Conservation (phyloP, 2,888 invertebrate genomes). For the Anaspis maculata region DNA sequence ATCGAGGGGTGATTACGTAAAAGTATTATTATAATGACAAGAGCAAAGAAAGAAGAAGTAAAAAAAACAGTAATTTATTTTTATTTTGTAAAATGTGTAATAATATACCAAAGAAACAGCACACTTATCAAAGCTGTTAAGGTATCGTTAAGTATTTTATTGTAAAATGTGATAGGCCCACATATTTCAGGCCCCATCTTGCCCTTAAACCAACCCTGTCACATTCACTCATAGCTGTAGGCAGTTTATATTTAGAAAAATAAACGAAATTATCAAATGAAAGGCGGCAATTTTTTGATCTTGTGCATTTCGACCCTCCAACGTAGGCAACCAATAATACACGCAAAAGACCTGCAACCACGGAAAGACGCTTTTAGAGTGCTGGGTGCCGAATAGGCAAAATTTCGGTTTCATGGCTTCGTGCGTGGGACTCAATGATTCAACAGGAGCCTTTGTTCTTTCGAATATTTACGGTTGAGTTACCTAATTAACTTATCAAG, state of each 20-base stretch:
- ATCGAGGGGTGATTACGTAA: conserved; percentile 15
- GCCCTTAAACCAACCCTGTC: conserved; percentile 41
- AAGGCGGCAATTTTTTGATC: no score
- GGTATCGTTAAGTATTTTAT: conserved; percentile 40
- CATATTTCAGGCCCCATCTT: conserved; percentile 40
- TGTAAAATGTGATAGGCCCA: conserved; percentile 45
- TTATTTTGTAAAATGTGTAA: conserved; percentile 41
- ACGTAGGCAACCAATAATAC: no score
- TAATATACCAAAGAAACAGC: conserved; percentile 44
- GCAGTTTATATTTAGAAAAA: conserved; percentile 45
- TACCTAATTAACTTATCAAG: no score
- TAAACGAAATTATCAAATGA: conserved; percentile 30
- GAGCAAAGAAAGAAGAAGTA: neutral
- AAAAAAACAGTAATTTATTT: conserved; percentile 29
- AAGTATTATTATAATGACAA: conserved; percentile 24
- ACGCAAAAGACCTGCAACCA: no score
- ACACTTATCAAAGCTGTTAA: conserved; percentile 37
- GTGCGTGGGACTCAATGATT: no score
- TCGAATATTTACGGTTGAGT: no score
- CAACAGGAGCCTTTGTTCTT: no score
- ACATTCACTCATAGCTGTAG: conserved; percentile 44
- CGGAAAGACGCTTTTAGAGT: no score
- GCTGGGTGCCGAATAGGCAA: no score
- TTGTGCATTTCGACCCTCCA: no score
- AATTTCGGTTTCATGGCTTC: no score